Percentiles rank a stretch among this genome's conserved stretches.
These are phyloP conservation scores for Hyperopisus bebe DNA, from an alignment of 2,113 vertebrate species.

Conservation along the genomic window DNA sequence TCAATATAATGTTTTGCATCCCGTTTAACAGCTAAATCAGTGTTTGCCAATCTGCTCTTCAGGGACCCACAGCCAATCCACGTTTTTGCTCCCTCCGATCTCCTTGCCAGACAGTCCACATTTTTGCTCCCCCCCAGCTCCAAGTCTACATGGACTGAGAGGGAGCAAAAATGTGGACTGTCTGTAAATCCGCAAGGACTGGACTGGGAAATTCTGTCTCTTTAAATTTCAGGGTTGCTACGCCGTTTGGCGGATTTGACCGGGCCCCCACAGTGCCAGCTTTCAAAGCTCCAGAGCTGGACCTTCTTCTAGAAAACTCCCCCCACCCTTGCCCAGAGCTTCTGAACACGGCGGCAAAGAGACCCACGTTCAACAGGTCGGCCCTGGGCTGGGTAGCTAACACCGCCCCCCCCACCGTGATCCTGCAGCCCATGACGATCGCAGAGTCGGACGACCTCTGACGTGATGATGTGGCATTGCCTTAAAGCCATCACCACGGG, in stretches of 20 bases:
- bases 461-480: constrained; percentile 33
- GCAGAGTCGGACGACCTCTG: constrained; percentile 93
- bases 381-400: constrained; percentile 78
- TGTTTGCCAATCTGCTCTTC: too few species aligned
- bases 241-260: constrained; percentile 87
- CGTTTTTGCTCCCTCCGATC: too few species aligned
- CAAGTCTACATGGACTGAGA: too few species aligned
- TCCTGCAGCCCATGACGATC: constrained; percentile 52
- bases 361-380: constrained; percentile 87
- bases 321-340: constrained; percentile 65
- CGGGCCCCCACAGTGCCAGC: constrained; percentile 69
- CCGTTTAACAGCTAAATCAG: neutral
- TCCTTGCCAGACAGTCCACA: too few species aligned
- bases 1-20: neutral
- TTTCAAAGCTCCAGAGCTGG: constrained; percentile 67
- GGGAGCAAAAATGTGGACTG: too few species aligned
- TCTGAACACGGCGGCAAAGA: constrained; percentile 56
- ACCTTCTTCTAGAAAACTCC: constrained; percentile 54
- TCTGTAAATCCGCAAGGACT: too few species aligned
- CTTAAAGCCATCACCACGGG: neutral
- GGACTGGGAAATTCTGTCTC: constrained; percentile 8
- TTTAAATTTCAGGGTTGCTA: constrained; percentile 75
- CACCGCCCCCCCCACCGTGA: constrained; percentile 52
- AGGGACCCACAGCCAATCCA: too few species aligned
- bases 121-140: too few species aligned